phyloP scores from a whole-genome alignment of 2,888 invertebrate genomes.

The Tanaodytes sp. region DNA sequence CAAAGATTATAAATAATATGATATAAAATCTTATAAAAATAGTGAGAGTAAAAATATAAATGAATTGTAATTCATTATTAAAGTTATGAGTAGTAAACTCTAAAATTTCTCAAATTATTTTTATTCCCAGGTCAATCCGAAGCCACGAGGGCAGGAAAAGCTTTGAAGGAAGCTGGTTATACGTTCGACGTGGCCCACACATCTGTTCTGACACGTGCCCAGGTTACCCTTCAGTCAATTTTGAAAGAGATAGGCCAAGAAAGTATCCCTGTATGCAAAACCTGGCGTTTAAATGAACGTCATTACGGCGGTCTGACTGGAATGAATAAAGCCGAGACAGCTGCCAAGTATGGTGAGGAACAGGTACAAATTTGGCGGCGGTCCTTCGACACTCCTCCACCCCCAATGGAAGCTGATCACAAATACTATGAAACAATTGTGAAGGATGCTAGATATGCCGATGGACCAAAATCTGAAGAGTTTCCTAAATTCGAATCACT shows the following conservation, averaged over 20 bases:
- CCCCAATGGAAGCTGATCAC: constrained; percentile 84
- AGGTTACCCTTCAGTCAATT: constrained; percentile 81
- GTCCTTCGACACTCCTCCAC: constrained; percentile 87
- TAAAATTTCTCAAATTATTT: no score
- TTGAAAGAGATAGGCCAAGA: constrained; percentile 80
- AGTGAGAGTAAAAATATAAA: no score
- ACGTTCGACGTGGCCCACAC: constrained; percentile 87
- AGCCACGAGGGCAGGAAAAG: constrained; percentile 82
- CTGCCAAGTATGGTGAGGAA: constrained; percentile 87
- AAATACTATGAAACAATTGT: constrained; percentile 83
- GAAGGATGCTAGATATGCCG: constrained; percentile 83
- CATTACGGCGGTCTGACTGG: constrained; percentile 92
- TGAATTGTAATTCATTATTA: no score
- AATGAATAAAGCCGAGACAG: constrained; percentile 87
- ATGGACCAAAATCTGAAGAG: constrained; percentile 81
- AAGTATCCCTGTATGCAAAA: constrained; percentile 80
- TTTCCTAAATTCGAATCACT: constrained; percentile 89
- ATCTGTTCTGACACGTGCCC: constrained; percentile 85
- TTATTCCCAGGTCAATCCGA: constrained; percentile 78
- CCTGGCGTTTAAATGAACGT: constrained; percentile 90
- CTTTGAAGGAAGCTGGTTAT: constrained; percentile 80
- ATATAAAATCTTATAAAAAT: no score
- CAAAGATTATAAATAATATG: no score
- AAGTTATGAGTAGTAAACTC: no score
- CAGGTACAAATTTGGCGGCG: constrained; percentile 91